Evolutionary conservation across 2,888 invertebrate species (phyloP).

Genomic region (Chymomyza caudatula): DNA sequence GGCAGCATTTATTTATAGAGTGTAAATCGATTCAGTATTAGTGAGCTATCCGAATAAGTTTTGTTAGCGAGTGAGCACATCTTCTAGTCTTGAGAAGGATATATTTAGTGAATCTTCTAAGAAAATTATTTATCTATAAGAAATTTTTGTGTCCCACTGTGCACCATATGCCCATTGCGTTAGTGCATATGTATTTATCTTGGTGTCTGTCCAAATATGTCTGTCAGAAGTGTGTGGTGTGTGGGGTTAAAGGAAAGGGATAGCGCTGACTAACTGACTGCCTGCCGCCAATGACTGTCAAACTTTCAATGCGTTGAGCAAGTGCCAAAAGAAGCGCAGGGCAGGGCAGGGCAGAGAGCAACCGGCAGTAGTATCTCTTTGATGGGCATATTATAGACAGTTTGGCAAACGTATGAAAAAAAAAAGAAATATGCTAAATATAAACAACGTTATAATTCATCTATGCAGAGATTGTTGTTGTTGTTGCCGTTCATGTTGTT

Average conservation of each 20-base stretch:
- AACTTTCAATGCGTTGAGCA: constrained; percentile 14
- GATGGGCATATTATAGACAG: constrained; percentile 41
- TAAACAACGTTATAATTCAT: constrained; percentile 17
- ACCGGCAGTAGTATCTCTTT: constrained; percentile 13
- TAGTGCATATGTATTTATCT: background rate
- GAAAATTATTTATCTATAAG: background rate
- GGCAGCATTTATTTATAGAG: too few species aligned
- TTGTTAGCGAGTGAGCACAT: too few species aligned
- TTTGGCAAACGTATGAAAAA: constrained; percentile 26
- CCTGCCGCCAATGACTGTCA: constrained; percentile 30
- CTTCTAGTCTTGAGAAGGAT: too few species aligned
- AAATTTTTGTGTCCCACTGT: background rate
- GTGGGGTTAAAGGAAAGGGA: background rate
- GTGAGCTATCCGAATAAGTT: too few species aligned
- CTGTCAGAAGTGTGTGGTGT: background rate
- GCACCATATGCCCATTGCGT: background rate
- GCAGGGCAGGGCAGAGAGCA: background rate
- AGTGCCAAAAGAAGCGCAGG: background rate
- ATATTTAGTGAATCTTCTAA: too few species aligned
- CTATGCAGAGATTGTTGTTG: background rate
- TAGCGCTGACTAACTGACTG: background rate
- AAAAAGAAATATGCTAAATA: constrained; percentile 21
- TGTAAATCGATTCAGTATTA: too few species aligned
- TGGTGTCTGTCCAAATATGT: background rate
- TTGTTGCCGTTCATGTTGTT: background rate